Evolutionary conservation across 2,888 invertebrate species (phyloP).

Genomic region (Nemoura dubitans): DNA sequence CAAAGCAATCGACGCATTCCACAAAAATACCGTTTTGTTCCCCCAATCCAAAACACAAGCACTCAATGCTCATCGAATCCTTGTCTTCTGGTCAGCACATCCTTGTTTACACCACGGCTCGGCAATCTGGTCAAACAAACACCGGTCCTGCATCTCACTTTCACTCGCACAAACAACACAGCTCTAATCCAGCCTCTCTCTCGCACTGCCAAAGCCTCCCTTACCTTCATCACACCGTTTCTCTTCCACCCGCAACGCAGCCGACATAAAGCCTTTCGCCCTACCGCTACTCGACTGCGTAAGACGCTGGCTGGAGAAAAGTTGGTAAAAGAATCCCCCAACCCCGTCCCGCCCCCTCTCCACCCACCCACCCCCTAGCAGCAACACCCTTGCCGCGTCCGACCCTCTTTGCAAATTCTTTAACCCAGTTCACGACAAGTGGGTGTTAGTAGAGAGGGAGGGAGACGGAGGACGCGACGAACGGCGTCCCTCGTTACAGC

Average conservation of each 20-base stretch:
- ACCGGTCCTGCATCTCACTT: neutral
- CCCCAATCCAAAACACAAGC: conserved; percentile 31
- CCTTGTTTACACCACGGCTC: neutral
- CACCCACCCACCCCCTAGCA: conserved; percentile 9
- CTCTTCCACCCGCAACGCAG: neutral
- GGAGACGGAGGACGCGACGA: neutral
- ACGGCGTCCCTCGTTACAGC: neutral
- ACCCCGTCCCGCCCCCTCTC: neutral
- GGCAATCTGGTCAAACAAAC: conserved; percentile 21
- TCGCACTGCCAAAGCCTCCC: neutral
- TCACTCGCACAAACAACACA: neutral
- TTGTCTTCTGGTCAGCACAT: neutral
- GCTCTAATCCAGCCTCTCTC: neutral
- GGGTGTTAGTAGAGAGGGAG: neutral
- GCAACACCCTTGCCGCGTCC: conserved; percentile 7
- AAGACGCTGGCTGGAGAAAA: conserved; percentile 17
- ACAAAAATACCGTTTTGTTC: conserved; percentile 43
- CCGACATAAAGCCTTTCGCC: neutral
- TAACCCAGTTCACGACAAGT: conserved; percentile 37
- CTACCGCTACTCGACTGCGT: neutral
- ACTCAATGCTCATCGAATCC: neutral
- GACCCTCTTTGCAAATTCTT: conserved; percentile 42
- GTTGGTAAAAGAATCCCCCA: conserved; percentile 30
- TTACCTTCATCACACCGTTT: neutral
- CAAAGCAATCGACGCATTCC: neutral